These are phyloP conservation scores for Meiosimyza platycephala DNA, from an alignment of 2,888 invertebrate genomes.

Conservation along the genomic window DNA sequence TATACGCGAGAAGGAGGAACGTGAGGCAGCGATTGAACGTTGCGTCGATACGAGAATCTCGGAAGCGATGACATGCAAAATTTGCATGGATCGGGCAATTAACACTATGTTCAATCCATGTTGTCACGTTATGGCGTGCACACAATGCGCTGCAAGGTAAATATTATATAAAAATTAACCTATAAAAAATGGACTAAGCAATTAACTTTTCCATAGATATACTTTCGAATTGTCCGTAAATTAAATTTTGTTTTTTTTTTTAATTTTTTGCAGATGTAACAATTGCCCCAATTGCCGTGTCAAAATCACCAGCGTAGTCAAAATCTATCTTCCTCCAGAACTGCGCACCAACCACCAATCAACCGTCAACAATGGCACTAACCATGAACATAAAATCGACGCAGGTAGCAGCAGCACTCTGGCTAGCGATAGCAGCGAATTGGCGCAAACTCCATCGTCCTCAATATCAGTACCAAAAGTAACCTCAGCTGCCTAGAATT, in stretches of 20 bases:
- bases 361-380: constrained; percentile 40
- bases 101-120: constrained; percentile 89
- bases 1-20: constrained; percentile 62
- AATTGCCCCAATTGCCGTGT: constrained; percentile 66
- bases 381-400: constrained; percentile 31
- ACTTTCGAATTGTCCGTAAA: background rate
- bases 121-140: constrained; percentile 87
- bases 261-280: constrained; percentile 59
- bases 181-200: background rate
- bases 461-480: constrained; percentile 52
- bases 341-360: constrained; percentile 56
- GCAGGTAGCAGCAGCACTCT: constrained; percentile 41
- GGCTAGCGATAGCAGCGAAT: constrained; percentile 36
- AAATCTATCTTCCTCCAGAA: constrained; percentile 66
- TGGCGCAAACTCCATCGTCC: background rate
- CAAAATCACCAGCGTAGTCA: constrained; percentile 62
- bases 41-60: constrained; percentile 68
- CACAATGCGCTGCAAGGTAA: constrained; percentile 77
- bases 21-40: constrained; percentile 64
- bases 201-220: no score
- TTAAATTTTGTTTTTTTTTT: background rate
- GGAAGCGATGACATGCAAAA: constrained; percentile 83
- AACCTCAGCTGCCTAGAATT: constrained; percentile 61
- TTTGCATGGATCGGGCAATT: constrained; percentile 87
- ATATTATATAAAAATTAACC: constrained; percentile 27